Evolutionary conservation across 2,113 vertebrate genomes (phyloP).

Genomic region (Poecile atricapillus): DNA sequence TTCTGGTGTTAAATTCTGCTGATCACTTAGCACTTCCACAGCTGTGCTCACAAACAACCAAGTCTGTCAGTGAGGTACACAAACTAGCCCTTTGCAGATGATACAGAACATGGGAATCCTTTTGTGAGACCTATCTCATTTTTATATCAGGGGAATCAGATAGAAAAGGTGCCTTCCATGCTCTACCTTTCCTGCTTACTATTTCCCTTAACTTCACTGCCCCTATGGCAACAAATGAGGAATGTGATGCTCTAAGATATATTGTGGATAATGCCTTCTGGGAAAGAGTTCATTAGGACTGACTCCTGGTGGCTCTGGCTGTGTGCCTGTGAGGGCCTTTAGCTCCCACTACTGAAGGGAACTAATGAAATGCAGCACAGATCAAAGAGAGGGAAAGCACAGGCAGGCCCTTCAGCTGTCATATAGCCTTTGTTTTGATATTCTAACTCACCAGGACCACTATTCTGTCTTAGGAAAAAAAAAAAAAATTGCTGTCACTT

Average conservation of each 20-base stretch:
- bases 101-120: not conserved
- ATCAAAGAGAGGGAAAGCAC: not conserved
- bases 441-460: not conserved
- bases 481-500: not conserved
- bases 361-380: not conserved
- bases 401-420: not conserved
- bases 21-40: not conserved
- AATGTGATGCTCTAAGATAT: not conserved
- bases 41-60: not conserved
- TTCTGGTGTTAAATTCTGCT: not conserved
- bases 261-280: not conserved
- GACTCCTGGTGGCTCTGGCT: not conserved
- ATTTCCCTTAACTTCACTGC: not conserved
- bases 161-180: not conserved
- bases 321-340: not conserved
- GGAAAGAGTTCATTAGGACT: not conserved
- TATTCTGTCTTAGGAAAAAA: not conserved
- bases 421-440: not conserved
- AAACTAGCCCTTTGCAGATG: not conserved
- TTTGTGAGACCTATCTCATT: not conserved
- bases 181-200: not conserved
- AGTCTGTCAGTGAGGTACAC: fast-evolving
- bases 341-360: not conserved
- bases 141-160: not conserved
- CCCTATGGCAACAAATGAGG: not conserved